Percentiles rank a stretch among this genome's conserved stretches.
These are phyloP conservation scores for Forficula auricularia DNA, from an alignment of 1,140 invertebrate genomes.

Conservation along the genomic window DNA sequence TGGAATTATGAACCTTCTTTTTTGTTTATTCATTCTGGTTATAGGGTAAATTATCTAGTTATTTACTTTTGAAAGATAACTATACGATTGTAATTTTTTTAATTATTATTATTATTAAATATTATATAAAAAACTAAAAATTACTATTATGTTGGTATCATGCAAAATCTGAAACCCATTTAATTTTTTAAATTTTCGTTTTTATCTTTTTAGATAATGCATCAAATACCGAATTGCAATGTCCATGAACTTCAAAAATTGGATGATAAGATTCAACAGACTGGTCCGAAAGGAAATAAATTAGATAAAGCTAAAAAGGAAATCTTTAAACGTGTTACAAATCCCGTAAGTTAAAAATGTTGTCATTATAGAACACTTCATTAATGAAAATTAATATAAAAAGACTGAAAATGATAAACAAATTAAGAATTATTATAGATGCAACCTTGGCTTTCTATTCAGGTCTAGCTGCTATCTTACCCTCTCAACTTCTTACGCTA, in stretches of 20 bases:
- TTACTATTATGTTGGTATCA: neutral
- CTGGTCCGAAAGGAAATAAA: conserved; percentile 50
- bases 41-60: neutral
- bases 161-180: neutral
- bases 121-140: neutral
- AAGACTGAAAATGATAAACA: neutral
- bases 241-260: conserved; percentile 58
- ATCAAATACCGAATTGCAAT: conserved; percentile 59
- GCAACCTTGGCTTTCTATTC: neutral
- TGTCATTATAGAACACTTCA: neutral
- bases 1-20: too few relatives aligned
- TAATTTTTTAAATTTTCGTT: conserved; percentile 1
- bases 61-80: neutral
- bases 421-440: conserved; percentile 1
- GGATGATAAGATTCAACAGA: conserved; percentile 60
- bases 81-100: neutral
- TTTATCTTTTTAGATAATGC: conserved; percentile 33
- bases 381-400: neutral
- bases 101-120: neutral
- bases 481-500: neutral
- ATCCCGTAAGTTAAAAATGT: conserved; percentile 35
- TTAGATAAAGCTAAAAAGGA: conserved; percentile 79
- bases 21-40: neutral
- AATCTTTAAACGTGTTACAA: conserved; percentile 73
- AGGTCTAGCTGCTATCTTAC: neutral